Base-by-base conservation (phyloP, 2,888 invertebrate genomes). In the Brachypterus glaber region DNA sequence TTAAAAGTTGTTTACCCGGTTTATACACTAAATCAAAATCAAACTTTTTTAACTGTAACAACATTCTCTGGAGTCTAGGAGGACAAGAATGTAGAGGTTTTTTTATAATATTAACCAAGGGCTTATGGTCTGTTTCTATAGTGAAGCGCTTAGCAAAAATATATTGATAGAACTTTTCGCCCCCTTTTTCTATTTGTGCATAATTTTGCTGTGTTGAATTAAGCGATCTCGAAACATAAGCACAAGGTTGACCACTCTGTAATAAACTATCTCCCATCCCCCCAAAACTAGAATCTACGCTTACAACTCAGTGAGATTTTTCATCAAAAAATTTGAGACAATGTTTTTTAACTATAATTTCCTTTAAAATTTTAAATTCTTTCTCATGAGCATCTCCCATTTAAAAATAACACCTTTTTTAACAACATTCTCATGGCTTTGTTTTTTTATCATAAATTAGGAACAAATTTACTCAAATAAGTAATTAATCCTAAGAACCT, bases 171-270 rank as follows among this genome's bases (percentile, higher is more conserved):
- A n/a, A n/a, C n/a, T n/a, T n/a, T n/a, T n/a, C n/a, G n/a, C n/a
- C n/a, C n/a, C n/a, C 60, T 42, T 63, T 61, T 39, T 64, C 59
- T 3, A 62, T 60, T 43, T 59, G 55, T 1, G 55, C 53, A 36
- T 60, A 62, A 17, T 51, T 40, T 12, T 37, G 41, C 39, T 62
- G 58, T n/a, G 52, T 42, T 3, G 41, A 43, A 16, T 50, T 51
- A 11, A 60, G 33, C 7, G 54, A 47, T 43, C 53, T 48, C 1
- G 57, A 60, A 1, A 54, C 57, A 40, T 59, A 59, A 5, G 55
- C 53, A 16, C 62, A 50, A 32, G 54, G 48, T 33, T 44, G 36
- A 18, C 49, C 43, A 27, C 51, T 37, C 30, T 60, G 58, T 8
- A 53, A 31, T 1, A 62, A 41, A 1, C 51, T 55, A 1, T 52